These are phyloP conservation scores for Enoplolaimus lenunculus DNA, from an alignment of 2,888 invertebrate genomes.

Conservation along the genomic window DNA sequence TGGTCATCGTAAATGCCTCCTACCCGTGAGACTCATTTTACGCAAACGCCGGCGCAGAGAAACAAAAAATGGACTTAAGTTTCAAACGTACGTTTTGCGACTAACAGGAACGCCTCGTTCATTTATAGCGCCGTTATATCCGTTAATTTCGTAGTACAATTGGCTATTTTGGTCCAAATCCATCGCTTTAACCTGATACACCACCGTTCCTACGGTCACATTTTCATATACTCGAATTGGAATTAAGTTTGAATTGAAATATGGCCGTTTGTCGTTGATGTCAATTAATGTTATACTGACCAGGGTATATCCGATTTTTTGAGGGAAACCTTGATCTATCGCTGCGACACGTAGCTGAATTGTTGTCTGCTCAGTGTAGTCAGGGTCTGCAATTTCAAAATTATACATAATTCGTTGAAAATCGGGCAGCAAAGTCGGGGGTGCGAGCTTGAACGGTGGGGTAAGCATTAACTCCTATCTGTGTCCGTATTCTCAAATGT, in stretches of 20 bases:
- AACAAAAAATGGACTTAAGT: too few relatives aligned
- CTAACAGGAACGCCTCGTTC: conserved; percentile 17
- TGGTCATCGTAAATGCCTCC: too few relatives aligned
- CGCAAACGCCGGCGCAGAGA: too few relatives aligned
- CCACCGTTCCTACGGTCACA: conserved; percentile 51
- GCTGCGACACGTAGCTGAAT: conserved; percentile 21
- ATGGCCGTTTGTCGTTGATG: conserved; percentile 76
- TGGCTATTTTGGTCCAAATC: conserved; percentile 67
- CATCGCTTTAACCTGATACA: conserved; percentile 55
- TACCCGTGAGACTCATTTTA: too few relatives aligned
- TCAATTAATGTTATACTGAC: conserved; percentile 62
- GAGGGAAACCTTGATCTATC: conserved; percentile 66
- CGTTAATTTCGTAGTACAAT: conserved; percentile 46
- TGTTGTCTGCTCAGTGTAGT: not conserved
- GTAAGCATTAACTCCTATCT: too few relatives aligned
- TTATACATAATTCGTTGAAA: too few relatives aligned
- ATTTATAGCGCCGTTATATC: conserved; percentile 21
- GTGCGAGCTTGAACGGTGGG: too few relatives aligned
- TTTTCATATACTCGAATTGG: conserved; percentile 55
- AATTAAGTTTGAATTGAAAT: conserved; percentile 45
- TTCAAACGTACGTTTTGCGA: too few relatives aligned
- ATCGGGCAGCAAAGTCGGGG: too few relatives aligned
- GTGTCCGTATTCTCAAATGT: too few relatives aligned
- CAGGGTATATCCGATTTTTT: conserved; percentile 61
- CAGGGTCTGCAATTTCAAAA: conserved; percentile 13